phyloP scores from a whole-genome alignment of 2,113 vertebrate species.

The pig (Sus scrofa) region DNA sequence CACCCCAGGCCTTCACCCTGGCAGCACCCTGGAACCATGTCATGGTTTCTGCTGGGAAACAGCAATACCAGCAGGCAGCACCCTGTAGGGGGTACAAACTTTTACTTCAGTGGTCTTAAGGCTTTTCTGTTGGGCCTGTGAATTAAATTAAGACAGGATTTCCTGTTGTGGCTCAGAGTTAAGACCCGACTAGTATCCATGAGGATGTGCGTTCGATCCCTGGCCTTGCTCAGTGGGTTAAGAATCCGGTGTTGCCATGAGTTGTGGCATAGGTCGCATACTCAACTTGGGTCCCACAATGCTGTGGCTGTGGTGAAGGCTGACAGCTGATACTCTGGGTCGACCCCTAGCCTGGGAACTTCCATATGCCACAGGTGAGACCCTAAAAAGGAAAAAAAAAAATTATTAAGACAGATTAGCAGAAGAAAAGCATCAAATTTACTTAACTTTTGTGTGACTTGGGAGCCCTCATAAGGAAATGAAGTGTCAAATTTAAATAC shows the following conservation, averaged over 20 bases:
- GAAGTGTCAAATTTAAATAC: background rate
- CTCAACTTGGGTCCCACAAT: no score
- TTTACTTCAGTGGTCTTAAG: background rate
- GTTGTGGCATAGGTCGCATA: no score
- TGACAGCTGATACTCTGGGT: no score
- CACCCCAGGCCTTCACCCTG: background rate
- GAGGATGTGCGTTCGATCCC: background rate
- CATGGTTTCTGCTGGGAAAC: background rate
- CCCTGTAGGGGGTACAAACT: background rate
- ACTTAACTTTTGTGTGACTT: background rate
- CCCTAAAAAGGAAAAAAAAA: no score
- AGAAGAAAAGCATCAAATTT: background rate
- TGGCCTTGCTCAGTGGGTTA: background rate
- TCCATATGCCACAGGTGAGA: no score
- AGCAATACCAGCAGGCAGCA: background rate
- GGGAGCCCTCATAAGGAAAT: background rate
- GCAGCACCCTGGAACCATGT: background rate
- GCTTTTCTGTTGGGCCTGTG: background rate
- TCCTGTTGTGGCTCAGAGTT: background rate
- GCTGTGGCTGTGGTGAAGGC: no score
- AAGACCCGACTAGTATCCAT: background rate
- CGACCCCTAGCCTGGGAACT: no score
- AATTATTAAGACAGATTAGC: background rate
- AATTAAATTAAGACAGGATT: background rate
- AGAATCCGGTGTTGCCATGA: no score